Conservation (phyloP, 2,113 vertebrate species). For the Misgurnus mizolepis region DNA sequence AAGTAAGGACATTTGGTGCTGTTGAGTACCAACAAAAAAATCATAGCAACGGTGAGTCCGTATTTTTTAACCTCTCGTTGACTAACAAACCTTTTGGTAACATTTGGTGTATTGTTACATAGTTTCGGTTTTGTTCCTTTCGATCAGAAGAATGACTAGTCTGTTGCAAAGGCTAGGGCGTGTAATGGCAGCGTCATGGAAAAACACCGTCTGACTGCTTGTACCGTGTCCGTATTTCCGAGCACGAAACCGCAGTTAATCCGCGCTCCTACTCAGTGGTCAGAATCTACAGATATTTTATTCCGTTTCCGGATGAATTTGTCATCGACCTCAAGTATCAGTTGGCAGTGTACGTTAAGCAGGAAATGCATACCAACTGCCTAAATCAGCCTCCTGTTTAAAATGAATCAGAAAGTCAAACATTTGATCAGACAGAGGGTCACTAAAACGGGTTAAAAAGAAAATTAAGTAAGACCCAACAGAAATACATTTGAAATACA, state of each 20-base stretch:
- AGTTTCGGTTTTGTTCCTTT: background rate
- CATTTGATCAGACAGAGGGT: too few relatives aligned
- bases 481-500: too few relatives aligned
- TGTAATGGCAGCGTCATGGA: background rate
- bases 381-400: too few relatives aligned
- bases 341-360: too few relatives aligned
- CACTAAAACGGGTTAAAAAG: too few relatives aligned
- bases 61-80: background rate
- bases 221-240: background rate
- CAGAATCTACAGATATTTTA: background rate
- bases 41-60: background rate
- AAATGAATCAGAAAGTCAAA: too few relatives aligned
- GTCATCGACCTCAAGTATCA: background rate
- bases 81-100: too few relatives aligned
- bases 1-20: conserved; percentile 8
- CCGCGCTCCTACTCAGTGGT: fast-evolving
- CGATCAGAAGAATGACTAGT: too few relatives aligned
- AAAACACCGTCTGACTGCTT: background rate
- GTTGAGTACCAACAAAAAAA: background rate
- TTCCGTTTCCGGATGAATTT: background rate
- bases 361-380: background rate
- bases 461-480: too few relatives aligned
- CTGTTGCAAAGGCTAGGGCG: background rate
- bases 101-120: background rate
- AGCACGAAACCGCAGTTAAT: background rate